Conservation (phyloP, 2,113 vertebrate species). For the Tichodroma muraria region DNA sequence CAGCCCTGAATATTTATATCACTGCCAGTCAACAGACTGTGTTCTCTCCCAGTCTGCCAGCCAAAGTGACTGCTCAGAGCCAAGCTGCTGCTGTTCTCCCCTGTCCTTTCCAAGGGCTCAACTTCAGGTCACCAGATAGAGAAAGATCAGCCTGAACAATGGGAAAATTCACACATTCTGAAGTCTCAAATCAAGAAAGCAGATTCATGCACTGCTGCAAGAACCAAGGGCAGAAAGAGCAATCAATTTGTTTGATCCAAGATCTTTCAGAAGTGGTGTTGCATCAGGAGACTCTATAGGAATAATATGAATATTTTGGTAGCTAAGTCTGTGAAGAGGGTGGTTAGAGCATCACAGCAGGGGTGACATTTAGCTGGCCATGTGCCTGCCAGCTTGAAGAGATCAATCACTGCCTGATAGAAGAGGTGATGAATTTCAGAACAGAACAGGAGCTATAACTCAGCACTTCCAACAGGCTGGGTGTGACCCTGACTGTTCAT, state of each 20-base stretch:
- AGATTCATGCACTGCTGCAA: not conserved
- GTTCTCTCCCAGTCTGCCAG: slow-evolving; percentile 28
- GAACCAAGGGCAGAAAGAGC: not conserved
- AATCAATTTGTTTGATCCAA: not conserved
- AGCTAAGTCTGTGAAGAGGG: not conserved
- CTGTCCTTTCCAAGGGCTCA: slow-evolving; percentile 1
- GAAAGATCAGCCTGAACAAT: not conserved
- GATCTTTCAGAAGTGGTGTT: not conserved
- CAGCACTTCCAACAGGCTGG: not conserved
- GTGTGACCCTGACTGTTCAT: not conserved
- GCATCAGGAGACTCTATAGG: not conserved
- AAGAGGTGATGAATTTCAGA: not conserved
- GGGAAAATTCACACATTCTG: not conserved
- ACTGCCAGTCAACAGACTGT: not conserved
- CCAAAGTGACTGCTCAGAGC: slow-evolving; percentile 20
- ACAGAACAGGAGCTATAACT: not conserved
- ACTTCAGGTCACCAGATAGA: not conserved
- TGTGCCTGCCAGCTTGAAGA: not conserved
- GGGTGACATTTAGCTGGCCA: not conserved
- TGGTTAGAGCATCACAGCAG: not conserved
- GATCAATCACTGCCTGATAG: not conserved
- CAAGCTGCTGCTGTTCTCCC: slow-evolving; percentile 27
- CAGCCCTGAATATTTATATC: slow-evolving; percentile 43
- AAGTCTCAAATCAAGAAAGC: not conserved
- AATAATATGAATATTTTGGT: not conserved